phyloP scores from a whole-genome alignment of 2,113 vertebrate genomes.

The Pollimyrus isidori region DNA sequence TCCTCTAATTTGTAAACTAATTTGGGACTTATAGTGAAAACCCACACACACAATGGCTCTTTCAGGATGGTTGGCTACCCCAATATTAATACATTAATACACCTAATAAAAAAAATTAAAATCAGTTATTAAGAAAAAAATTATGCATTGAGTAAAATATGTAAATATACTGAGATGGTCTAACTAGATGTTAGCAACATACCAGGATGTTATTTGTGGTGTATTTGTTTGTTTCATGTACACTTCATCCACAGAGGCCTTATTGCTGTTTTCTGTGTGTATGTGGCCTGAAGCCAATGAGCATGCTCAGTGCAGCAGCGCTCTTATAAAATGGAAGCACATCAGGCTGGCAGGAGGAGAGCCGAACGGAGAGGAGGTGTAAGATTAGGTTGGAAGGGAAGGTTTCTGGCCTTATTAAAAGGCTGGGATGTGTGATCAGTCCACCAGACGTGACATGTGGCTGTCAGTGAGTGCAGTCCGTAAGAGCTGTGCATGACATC shows the following conservation, averaged over 20 bases:
- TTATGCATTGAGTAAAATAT: background rate
- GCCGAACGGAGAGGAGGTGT: slow-evolving; percentile 29
- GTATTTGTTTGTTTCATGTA: background rate
- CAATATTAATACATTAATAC: background rate
- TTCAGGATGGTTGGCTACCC: background rate
- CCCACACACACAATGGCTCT: background rate
- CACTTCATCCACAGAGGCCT: background rate
- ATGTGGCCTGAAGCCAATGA: slow-evolving; percentile 17
- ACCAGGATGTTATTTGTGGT: background rate
- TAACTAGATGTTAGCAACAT: background rate
- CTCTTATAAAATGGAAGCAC: slow-evolving; percentile 7
- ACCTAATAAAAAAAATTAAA: background rate
- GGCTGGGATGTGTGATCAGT: slow-evolving; percentile 1
- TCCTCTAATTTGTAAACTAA: background rate
- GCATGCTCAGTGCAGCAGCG: slow-evolving; percentile 32
- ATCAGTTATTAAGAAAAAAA: background rate
- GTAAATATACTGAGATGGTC: background rate
- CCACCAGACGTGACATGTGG: slow-evolving; percentile 31
- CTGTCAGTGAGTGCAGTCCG: slow-evolving; percentile 27
- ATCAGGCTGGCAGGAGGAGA: slow-evolving; percentile 26
- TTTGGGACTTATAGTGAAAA: background rate
- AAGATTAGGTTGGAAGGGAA: slow-evolving; percentile 20
- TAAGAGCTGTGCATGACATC: slow-evolving; percentile 13
- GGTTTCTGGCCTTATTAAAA: slow-evolving; percentile 20
- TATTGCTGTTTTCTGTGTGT: background rate